Evolutionary conservation across 2,888 invertebrate genomes (phyloP).

Genomic region (Elaeidobius kamerunicus): DNA sequence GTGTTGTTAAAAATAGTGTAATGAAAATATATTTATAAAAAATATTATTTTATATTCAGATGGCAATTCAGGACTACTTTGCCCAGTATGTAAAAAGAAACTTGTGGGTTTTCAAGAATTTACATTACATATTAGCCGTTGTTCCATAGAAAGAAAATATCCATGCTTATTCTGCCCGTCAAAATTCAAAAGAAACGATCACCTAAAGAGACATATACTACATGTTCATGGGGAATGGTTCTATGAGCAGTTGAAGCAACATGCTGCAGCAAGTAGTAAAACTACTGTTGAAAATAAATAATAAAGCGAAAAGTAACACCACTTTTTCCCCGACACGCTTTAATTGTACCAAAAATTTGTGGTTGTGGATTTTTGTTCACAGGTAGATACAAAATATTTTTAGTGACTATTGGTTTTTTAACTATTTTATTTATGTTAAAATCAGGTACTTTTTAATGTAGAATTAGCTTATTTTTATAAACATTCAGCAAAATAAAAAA

Average conservation of each 20-base stretch:
- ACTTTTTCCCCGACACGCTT: too few relatives aligned
- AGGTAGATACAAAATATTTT: too few relatives aligned
- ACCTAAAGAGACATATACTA: constrained; percentile 19
- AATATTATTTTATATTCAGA: constrained; percentile 1
- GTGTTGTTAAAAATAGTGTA: background rate
- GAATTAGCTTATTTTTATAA: too few relatives aligned
- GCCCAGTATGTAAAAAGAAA: constrained; percentile 24
- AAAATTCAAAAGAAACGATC: constrained; percentile 20
- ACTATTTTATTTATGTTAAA: too few relatives aligned
- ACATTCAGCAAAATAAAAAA: too few relatives aligned
- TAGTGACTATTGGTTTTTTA: too few relatives aligned
- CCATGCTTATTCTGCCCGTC: constrained; percentile 15
- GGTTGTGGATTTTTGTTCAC: too few relatives aligned
- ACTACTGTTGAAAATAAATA: background rate
- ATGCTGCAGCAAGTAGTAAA: background rate
- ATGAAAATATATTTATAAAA: background rate
- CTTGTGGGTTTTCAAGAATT: constrained; percentile 29
- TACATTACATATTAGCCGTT: constrained; percentile 30
- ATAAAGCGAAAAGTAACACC: too few relatives aligned
- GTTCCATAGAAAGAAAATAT: constrained; percentile 32
- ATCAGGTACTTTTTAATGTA: too few relatives aligned
- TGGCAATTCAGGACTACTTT: constrained; percentile 9
- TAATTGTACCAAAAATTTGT: too few relatives aligned
- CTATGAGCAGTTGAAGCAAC: constrained; percentile 8
- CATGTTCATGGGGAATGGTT: constrained; percentile 16